Percentiles rank a stretch among this genome's conserved stretches.
phyloP scores from a whole-genome alignment of 2,888 invertebrate genomes.

The Pecten maximus region DNA sequence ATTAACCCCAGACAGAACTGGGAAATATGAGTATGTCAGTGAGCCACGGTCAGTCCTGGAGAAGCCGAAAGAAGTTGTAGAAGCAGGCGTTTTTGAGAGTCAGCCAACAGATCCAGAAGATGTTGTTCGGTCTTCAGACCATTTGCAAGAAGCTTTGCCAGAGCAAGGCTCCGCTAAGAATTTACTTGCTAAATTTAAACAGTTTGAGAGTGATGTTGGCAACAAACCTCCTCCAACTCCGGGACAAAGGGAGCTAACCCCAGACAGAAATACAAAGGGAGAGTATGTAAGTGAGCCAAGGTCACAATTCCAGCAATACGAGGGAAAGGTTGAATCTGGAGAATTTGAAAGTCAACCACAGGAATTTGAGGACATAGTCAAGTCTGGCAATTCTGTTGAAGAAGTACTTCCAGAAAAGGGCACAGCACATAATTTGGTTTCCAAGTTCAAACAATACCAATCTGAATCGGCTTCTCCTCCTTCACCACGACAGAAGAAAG shows the following conservation, averaged over 20 bases:
- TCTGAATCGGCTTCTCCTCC: constrained; percentile 66
- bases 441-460: constrained; percentile 74
- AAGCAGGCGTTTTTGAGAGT: constrained; percentile 75
- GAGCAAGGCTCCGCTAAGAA: constrained; percentile 89
- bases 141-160: constrained; percentile 74
- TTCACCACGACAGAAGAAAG: constrained; percentile 66
- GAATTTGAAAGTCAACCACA: constrained; percentile 74
- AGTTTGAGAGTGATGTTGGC: constrained; percentile 85
- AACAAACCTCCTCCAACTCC: constrained; percentile 47
- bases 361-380: constrained; percentile 69
- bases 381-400: constrained; percentile 65
- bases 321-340: constrained; percentile 71
- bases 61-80: constrained; percentile 67
- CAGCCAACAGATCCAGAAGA: constrained; percentile 67
- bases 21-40: constrained; percentile 68
- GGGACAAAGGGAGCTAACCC: constrained; percentile 71
- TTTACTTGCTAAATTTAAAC: constrained; percentile 93
- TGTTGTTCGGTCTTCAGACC: constrained; percentile 68
- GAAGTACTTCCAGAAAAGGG: constrained; percentile 74
- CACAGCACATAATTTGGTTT: constrained; percentile 70
- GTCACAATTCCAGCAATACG: constrained; percentile 66
- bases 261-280: constrained; percentile 70
- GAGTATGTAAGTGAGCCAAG: constrained; percentile 78
- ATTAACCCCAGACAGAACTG: constrained; percentile 66
- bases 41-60: constrained; percentile 64